Conservation (phyloP, 2,888 invertebrate genomes). For the Agrochola lychnidis region DNA sequence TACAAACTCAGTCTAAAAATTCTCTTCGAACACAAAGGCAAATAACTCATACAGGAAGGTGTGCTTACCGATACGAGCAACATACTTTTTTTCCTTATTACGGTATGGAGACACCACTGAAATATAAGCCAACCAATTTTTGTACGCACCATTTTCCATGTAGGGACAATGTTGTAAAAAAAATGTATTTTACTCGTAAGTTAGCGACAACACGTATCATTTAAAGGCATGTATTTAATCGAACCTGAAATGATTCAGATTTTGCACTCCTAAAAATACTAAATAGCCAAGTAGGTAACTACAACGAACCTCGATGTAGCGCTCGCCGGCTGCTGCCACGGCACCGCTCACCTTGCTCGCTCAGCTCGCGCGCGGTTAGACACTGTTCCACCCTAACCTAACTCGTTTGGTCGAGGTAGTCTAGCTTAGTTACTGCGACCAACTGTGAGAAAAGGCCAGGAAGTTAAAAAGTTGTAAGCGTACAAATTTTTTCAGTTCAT, state of each 20-base stretch:
- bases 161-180: conserved; percentile 22
- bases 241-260: background rate
- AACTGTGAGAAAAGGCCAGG: background rate
- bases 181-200: conserved; percentile 15
- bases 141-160: conserved; percentile 43
- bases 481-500: background rate
- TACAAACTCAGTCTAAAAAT: conserved; percentile 9
- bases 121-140: conserved; percentile 49
- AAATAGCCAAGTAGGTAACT: background rate
- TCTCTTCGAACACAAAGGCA: conserved; percentile 28
- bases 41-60: conserved; percentile 42
- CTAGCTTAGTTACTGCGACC: background rate
- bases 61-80: conserved; percentile 44
- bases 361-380: background rate
- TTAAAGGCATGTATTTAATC: background rate
- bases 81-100: conserved; percentile 52
- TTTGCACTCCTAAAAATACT: background rate
- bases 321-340: background rate
- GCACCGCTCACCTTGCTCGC: background rate
- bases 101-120: conserved; percentile 32
- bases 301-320: background rate
- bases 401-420: background rate
- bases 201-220: background rate
- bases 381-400: background rate
- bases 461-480: background rate